Evolutionary conservation across 2,888 invertebrate species (phyloP).

Genomic region (Hemaris fuciformis): DNA sequence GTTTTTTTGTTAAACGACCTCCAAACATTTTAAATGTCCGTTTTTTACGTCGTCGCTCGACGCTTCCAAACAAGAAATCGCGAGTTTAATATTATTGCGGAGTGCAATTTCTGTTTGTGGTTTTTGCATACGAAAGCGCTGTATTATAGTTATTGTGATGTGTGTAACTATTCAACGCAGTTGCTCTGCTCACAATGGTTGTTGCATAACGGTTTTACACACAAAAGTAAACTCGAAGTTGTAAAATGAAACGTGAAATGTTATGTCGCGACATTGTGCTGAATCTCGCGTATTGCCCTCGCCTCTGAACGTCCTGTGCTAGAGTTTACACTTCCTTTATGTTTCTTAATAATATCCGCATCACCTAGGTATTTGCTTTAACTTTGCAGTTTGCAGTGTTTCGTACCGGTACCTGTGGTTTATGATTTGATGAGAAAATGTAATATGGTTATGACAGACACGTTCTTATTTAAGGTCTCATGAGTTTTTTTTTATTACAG

Average conservation of each 20-base stretch:
- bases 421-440: no score
- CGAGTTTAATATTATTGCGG: neutral
- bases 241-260: conserved; percentile 12
- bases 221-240: conserved; percentile 12
- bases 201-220: conserved; percentile 11
- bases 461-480: no score
- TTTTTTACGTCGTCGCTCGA: neutral
- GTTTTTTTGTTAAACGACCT: neutral
- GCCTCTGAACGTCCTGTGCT: neutral
- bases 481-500: no score
- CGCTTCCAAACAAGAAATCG: neutral
- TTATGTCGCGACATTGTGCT: conserved; percentile 11
- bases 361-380: no score
- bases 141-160: neutral
- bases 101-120: neutral
- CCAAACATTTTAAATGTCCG: neutral
- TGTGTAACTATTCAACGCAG: neutral
- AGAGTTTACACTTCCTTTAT: neutral
- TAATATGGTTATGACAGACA: no score
- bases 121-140: conserved; percentile 4
- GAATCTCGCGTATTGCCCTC: conserved; percentile 6
- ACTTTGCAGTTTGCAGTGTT: no score
- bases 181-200: neutral
- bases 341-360: neutral
- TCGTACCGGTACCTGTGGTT: no score